Base-by-base conservation (phyloP, 2,113 vertebrate genomes). In the Tragelaphus buxtoni region DNA sequence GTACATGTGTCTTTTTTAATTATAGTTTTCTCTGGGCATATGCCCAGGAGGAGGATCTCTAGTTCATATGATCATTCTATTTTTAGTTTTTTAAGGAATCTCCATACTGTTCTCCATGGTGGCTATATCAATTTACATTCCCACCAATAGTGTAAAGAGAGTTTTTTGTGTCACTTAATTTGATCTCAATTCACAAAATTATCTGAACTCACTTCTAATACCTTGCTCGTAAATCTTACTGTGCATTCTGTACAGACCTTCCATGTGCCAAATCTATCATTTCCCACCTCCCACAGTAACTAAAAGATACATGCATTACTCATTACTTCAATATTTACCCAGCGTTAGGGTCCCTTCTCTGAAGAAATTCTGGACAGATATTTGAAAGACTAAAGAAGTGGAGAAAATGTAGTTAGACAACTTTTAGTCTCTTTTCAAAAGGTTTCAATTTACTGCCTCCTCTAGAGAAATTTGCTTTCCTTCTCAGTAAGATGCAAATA, bases 311-410 rank as follows among this genome's bases (percentile, higher is more conserved):
- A 95, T 97, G 97, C 91, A 98, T 97, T 97, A 94, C 96, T 97
- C 91, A 98, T 97, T 97, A 95, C 95, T 96, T 56, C 93, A 95
- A 10, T 65, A 91, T 96, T 98, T 98, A 97, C 90, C 96, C 84
- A 30, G 18, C 53, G 16, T 69, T 90, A 58, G 32, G 6, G 35
- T 86, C 74, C 22, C 83, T 77, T 72, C 63, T 97, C 56, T 88
- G 92, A 96, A 97, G 95, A 97, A 96, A 93, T 98, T 97, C 95
- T 97, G 74, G 97, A 97, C 65, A 97, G 96, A 84, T 97, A 98
- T 97, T 97, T 89, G 58, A 97, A 98, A 86, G 74, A 91, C 90
- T 86, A 91, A 97, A 97, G 89, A 97, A 96, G 93, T 94, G 56
- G 88, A 97, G 94, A 94, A 98, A 97, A 98, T 89, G 97, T 47